Evolutionary conservation across 2,113 vertebrate genomes (phyloP).

Genomic region (Ceyx margarethae): DNA sequence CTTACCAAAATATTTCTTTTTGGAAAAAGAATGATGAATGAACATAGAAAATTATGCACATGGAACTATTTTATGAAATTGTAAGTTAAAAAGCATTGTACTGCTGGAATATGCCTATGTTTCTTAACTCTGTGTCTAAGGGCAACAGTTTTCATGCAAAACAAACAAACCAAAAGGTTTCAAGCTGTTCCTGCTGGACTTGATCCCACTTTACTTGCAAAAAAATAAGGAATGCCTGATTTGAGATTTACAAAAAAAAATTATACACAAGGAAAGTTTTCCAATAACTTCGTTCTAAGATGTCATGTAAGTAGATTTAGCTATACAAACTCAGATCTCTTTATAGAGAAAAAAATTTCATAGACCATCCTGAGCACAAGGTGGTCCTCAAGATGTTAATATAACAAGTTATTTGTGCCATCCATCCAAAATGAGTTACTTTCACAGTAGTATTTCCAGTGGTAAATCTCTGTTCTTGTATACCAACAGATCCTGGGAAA

Average conservation of each 20-base stretch:
- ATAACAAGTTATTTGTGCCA: background rate
- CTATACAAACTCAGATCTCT: background rate
- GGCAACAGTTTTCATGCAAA: slow-evolving; percentile 18
- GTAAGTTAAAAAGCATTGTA: background rate
- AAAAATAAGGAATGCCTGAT: background rate
- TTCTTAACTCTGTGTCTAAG: background rate
- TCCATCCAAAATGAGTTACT: background rate
- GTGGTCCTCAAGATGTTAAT: background rate
- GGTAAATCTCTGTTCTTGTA: background rate
- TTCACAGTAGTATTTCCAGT: background rate
- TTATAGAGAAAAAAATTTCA: background rate
- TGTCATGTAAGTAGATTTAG: background rate
- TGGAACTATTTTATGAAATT: background rate
- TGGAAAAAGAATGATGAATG: slow-evolving; percentile 3
- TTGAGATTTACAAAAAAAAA: background rate
- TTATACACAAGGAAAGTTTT: background rate
- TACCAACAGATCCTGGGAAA: background rate
- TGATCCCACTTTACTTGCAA: background rate
- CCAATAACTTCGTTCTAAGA: background rate
- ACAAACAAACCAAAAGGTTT: background rate
- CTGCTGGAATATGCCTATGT: slow-evolving; percentile 3
- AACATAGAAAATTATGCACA: background rate
- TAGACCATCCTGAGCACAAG: background rate
- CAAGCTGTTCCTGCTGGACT: background rate
- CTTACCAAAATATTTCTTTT: slow-evolving; percentile 21